A percentile compares a stretch with the other conserved stretches of the same genome.
Evolutionary conservation across 1,140 invertebrate species (phyloP).

Genomic region (Brachionus koreanus): DNA sequence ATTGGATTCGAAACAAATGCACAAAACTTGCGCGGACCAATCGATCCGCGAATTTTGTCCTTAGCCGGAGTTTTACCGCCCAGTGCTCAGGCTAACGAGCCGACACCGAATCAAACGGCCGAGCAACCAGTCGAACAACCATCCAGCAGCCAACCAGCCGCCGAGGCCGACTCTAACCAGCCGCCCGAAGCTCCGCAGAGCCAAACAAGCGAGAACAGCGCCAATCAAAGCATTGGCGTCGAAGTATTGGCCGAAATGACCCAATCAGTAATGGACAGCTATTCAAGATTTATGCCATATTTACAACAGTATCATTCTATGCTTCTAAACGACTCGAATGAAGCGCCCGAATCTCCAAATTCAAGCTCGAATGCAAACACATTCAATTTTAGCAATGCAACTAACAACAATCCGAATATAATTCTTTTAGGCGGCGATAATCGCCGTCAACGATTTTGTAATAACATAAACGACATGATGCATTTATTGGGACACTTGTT

Average conservation of each 20-base stretch:
- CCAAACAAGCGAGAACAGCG: not conserved
- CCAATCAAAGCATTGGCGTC: conserved; percentile 47
- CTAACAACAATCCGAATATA: not conserved
- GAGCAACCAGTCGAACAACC: not conserved
- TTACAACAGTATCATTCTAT: conserved; percentile 48
- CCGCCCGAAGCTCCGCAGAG: not conserved
- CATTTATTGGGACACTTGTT: conserved; percentile 80
- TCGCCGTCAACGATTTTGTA: conserved; percentile 65
- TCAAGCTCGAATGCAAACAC: not conserved
- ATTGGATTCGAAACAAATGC: not conserved
- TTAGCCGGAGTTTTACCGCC: conserved; percentile 34
- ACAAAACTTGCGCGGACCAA: conserved; percentile 12
- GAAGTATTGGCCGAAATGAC: conserved; percentile 48
- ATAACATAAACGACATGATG: conserved; percentile 71
- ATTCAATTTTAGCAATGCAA: not conserved
- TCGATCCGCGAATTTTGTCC: conserved; percentile 1
- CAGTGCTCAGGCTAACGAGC: not conserved
- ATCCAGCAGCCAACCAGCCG: not conserved
- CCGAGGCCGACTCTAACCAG: not conserved
- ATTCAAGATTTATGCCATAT: conserved; percentile 48
- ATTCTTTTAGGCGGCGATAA: conserved; percentile 37
- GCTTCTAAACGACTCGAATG: conserved; percentile 47
- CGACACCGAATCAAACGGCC: not conserved
- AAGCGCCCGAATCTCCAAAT: conserved; percentile 22
- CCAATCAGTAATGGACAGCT: conserved; percentile 48